phyloP scores from a whole-genome alignment of 2,797 vertebrate genomes.

The Betta splendens region DNA sequence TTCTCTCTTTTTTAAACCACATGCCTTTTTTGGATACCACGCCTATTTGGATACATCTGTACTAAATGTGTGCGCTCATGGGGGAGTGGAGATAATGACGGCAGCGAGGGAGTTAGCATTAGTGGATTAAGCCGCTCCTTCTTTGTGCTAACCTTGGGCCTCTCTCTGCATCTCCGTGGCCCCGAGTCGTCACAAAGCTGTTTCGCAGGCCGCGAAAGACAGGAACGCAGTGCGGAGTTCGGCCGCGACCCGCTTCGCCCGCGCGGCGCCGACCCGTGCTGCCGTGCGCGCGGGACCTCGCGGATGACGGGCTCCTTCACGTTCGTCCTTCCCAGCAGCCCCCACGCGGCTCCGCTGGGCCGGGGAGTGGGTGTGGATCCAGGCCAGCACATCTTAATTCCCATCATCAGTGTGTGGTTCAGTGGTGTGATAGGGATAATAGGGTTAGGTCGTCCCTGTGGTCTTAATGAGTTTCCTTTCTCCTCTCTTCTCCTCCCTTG shows the following conservation, averaged over 20 bases:
- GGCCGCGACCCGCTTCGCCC: slow-evolving; percentile 50
- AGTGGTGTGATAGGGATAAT: slow-evolving; percentile 76
- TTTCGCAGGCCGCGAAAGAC: slow-evolving; percentile 42
- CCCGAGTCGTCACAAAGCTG: slow-evolving; percentile 24
- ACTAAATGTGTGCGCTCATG: slow-evolving; percentile 51
- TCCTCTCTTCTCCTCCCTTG: slow-evolving; percentile 65
- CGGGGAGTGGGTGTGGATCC: slow-evolving; percentile 66
- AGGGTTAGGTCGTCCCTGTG: slow-evolving; percentile 76
- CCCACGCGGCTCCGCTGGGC: slow-evolving; percentile 51
- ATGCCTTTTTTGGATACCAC: slow-evolving; percentile 63
- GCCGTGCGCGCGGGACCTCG: slow-evolving; percentile 59
- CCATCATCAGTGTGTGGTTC: slow-evolving; percentile 74
- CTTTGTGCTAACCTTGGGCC: slow-evolving; percentile 47
- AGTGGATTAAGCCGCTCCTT: slow-evolving; percentile 52
- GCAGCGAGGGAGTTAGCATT: slow-evolving; percentile 44
- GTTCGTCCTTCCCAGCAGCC: slow-evolving; percentile 70
- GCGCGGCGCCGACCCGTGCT: slow-evolving; percentile 49
- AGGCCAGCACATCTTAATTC: slow-evolving; percentile 78
- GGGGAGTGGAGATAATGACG: slow-evolving; percentile 54
- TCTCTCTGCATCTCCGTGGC: slow-evolving; percentile 36
- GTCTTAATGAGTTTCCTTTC: slow-evolving; percentile 79
- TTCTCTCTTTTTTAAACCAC: slow-evolving; percentile 58
- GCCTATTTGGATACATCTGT: slow-evolving; percentile 69
- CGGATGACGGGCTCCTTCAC: slow-evolving; percentile 68
- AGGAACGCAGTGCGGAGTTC: slow-evolving; percentile 48